Percentiles rank a stretch among this genome's conserved stretches.
phyloP scores from a whole-genome alignment of 1,140 invertebrate genomes.

The Uloborus diversus region DNA sequence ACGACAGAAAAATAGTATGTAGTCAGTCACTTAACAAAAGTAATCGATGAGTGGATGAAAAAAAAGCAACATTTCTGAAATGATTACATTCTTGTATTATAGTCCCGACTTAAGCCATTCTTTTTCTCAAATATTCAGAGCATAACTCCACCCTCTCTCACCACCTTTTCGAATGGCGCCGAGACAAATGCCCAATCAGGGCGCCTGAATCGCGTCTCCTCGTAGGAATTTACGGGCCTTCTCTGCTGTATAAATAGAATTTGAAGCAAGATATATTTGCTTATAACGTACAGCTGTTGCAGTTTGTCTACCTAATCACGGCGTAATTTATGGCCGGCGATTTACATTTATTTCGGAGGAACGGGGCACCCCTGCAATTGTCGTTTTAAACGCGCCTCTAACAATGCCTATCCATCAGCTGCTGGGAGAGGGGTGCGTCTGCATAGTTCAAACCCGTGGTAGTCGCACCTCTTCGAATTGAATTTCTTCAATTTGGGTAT shows the following conservation, averaged over 20 bases:
- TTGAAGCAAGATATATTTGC: slow-evolving; percentile 58
- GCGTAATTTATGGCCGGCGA: slow-evolving; percentile 56
- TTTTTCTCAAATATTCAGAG: too few relatives aligned
- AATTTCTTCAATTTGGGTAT: too few relatives aligned
- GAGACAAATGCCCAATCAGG: slow-evolving; percentile 56
- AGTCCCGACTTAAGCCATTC: too few relatives aligned
- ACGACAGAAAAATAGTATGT: too few relatives aligned
- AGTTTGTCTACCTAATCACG: slow-evolving; percentile 57
- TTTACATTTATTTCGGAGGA: slow-evolving; percentile 56
- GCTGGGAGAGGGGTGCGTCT: slow-evolving; percentile 21
- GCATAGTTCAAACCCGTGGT: slow-evolving; percentile 3
- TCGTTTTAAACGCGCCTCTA: slow-evolving; percentile 55
- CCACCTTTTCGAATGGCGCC: slow-evolving; percentile 19
- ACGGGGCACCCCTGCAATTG: slow-evolving; percentile 47
- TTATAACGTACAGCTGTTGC: slow-evolving; percentile 58
- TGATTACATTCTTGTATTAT: too few relatives aligned
- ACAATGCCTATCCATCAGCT: slow-evolving; percentile 54
- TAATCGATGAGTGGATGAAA: too few relatives aligned
- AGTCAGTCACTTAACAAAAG: too few relatives aligned
- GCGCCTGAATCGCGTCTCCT: slow-evolving; percentile 39
- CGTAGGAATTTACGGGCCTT: slow-evolving; percentile 48
- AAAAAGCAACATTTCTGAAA: too few relatives aligned
- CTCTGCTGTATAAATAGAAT: slow-evolving; percentile 56
- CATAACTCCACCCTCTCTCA: slow-evolving; percentile 39
- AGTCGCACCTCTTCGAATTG: too few relatives aligned